Evolutionary conservation across 2,113 vertebrate genomes (phyloP).

Genomic region (Oceanodroma tethys): DNA sequence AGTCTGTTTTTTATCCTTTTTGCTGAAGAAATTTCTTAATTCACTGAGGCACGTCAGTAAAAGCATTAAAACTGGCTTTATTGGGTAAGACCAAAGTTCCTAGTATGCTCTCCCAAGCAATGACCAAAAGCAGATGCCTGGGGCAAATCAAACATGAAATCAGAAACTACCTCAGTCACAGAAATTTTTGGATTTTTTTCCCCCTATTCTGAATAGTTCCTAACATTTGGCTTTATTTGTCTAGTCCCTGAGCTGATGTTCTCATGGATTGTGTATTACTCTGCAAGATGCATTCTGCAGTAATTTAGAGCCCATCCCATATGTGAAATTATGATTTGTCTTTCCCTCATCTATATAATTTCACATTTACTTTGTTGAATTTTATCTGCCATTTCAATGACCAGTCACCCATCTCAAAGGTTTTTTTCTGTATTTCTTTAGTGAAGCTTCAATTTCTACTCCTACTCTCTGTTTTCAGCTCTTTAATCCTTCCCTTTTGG

Average conservation of each 20-base stretch:
- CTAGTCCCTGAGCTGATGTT: background rate
- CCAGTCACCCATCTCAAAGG: background rate
- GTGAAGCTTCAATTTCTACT: background rate
- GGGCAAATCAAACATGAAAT: background rate
- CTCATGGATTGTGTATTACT: background rate
- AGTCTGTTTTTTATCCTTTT: background rate
- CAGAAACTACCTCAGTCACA: background rate
- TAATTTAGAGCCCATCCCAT: background rate
- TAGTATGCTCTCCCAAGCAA: background rate
- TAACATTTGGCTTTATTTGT: background rate
- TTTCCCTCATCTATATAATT: background rate
- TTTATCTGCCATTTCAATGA: background rate
- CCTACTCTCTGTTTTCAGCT: background rate
- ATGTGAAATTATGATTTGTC: background rate
- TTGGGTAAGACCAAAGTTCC: background rate
- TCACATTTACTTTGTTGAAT: background rate
- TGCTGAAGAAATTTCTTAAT: background rate
- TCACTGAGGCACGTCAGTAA: background rate
- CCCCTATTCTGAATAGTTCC: background rate
- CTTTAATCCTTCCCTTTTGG: background rate
- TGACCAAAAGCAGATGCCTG: background rate
- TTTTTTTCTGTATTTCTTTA: background rate
- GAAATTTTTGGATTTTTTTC: too few species aligned
- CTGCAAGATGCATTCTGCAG: background rate
- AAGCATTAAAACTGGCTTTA: background rate